Evolutionary conservation across 2,888 invertebrate species (phyloP), one percentile per base, ranked within the genome.

Genomic region (Idaea straminata): DNA sequence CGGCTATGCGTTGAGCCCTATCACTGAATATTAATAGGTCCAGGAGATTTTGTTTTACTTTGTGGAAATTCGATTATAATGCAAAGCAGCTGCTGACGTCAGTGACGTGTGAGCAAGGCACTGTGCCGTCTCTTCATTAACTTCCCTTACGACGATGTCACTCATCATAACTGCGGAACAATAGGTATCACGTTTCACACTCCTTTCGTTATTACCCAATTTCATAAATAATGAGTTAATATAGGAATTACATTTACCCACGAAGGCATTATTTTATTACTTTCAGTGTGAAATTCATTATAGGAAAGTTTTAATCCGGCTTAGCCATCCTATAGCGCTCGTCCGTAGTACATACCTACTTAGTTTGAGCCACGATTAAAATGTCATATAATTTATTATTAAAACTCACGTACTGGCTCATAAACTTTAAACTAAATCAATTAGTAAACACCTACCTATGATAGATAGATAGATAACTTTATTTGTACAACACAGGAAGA

Each of bases 11-110:
- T 88, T 83, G 85, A 85, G 88, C 89, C 90, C 89, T 91, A 89
- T 88, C 87, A 79, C 91, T 92, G 92, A 91, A 92, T 92, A 92
- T 92, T 92, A 92, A 92, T 92, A 89, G 74, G 81, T 82, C 83
- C 84, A 78, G 82, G 87, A 89, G 87, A 92, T 92, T 92, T 92
- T 91, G 92, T 92, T 91, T 91, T 89, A 91, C 92, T 91, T 92
- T 88, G 88, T 86, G 86, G 84, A 84, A 87, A 91, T 86, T 92
- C 91, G 87, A 92, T 92, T 92, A 92, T 92, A 84, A 92, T 92
- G 92, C 91, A 91, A 92, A 92, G 86, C 86, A 89, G 87, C 79
- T 83, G 83, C 80, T 79, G 78, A 76, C 71, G 81, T 75, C 71
- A 74, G 59, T 65, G 70, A 68, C 65, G 69, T 68, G 69, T 47